Base-by-base conservation (phyloP, 2,888 invertebrate species). In the Coelopa pilipes region DNA sequence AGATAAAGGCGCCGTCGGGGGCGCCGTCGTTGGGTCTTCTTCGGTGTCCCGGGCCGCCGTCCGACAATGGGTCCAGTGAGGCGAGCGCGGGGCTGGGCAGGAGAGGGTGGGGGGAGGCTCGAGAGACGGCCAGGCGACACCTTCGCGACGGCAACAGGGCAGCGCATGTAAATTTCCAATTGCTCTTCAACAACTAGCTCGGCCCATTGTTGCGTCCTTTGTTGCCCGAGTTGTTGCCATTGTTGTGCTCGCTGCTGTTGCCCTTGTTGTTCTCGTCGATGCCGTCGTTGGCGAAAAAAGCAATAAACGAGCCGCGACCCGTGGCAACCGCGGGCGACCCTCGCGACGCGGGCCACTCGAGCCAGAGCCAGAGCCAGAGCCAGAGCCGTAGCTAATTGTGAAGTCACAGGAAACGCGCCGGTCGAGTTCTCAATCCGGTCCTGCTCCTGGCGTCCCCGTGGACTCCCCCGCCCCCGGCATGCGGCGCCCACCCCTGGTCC, bases 351-450 rank as follows among this genome's bases (percentile, higher is more conserved):
- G 34, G 7, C 47, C 34, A 60, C 17, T 62, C n/a, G 59, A 59
- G 19, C 45, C 49, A 57, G 70, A 50, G n/a, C n/a, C n/a, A n/a
- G n/a, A n/a, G n/a, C n/a, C n/a, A n/a, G n/a, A n/a, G n/a, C n/a
- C n/a, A n/a, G n/a, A n/a, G n/a, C n/a, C 59, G 17, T 72, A 79
- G 83, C 83, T 84, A 83, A 83, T 84, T 83, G 83, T 82, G 79
- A 83, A 84, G 79, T 81, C 80, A 79, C 78, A 78, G 79, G 78
- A 77, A 78, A 60, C 24, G 45, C 65, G 57, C 57, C 34, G 49
- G 5, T 68, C 67, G 55, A 69, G 47, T 63, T n/a, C n/a, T n/a
- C 57, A 47, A 67, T 66, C 78, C 82, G 79, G 66, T 67, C 72
- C 47, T 74, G 46, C 46, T 53, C 46, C 17, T 49, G 15, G 50